Base-by-base conservation (phyloP, 2,797 vertebrate genomes). In the Esox lucius region DNA sequence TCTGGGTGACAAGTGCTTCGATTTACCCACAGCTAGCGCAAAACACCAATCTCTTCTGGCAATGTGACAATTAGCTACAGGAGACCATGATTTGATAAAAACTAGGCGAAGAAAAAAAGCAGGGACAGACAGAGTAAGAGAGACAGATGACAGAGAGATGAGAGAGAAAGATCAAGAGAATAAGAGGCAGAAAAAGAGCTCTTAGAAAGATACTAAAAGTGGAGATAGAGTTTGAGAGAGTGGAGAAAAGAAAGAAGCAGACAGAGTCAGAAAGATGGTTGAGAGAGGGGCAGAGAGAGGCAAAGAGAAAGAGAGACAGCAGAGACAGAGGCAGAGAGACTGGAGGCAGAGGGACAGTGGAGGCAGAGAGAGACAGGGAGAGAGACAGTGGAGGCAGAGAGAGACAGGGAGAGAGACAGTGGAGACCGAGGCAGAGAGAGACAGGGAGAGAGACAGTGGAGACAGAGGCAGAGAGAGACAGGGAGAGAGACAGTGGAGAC, bases 41-140 rank as follows among this genome's bases (percentile, higher is more conserved):
- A 83, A 87, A 91, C 90, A 93, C 93, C 91, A 91, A 86, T 87
- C 87, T 83, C 75, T 75, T 73, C 82, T 91, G 91, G 92, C 88
- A 46, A 28, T 16, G 83, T 80, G 91, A 90, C 91, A 88, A 87
- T 87, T 81, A 84, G 82, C 88, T 86, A 86, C 86, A 85, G 86
- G 81, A 87, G 85, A 86, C 90, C 81, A 81, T 84, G 83, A 89
- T 89, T 88, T 85, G 86, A 89, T 89, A 88, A 87, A 92, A 90
- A 91, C 87, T 88, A 56, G 0, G 5, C 51, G n/a, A 17, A 56
- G 49, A 53, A 81, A 90, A 6, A 39, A 39, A 39, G 35, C 84
- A 83, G 79, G 74, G 33, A n/a, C 46, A 31, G 6, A 64, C n/a
- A 49, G 24, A 33, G 42, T 19, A 59, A 61, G 73, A 74, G 77